Conservation (phyloP, 2,113 vertebrate genomes). For the Peromyscus maniculatus region DNA sequence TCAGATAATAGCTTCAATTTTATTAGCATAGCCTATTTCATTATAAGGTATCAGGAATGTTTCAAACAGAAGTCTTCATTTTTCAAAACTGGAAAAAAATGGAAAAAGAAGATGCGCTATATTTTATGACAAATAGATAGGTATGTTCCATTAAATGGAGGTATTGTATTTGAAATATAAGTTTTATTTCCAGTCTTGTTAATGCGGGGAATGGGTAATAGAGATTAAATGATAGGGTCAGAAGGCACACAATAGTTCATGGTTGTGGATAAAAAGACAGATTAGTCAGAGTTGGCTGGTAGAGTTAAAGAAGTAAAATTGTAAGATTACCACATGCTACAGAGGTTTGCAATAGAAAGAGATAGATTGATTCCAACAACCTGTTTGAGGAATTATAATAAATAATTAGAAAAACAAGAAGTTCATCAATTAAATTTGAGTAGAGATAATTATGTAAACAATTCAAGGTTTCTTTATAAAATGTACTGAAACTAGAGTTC, state of each 20-base stretch:
- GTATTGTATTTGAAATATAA: constrained; percentile 47
- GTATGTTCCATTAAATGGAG: neutral
- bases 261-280: constrained; percentile 40
- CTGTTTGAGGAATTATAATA: constrained; percentile 36
- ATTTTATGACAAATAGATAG: constrained; percentile 44
- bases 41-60: neutral
- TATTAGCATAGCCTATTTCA: constrained; percentile 18
- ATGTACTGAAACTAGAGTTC: constrained; percentile 50
- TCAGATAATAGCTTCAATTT: constrained; percentile 41
- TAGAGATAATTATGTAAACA: constrained; percentile 32
- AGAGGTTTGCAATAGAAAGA: constrained; percentile 46
- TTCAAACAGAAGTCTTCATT: constrained; percentile 20
- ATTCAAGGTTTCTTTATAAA: constrained; percentile 64
- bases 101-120: neutral
- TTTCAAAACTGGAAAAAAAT: constrained; percentile 53
- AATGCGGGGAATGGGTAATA: neutral
- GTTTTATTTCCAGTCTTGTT: constrained; percentile 12
- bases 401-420: constrained; percentile 69
- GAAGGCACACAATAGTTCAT: constrained; percentile 46
- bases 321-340: neutral
- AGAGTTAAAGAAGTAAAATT: constrained; percentile 59
- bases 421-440: constrained; percentile 53
- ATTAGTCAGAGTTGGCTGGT: constrained; percentile 65
- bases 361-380: constrained; percentile 46
- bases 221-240: neutral